phyloP scores from a whole-genome alignment of 1,140 invertebrate species.

The Scaptomyza graminum region DNA sequence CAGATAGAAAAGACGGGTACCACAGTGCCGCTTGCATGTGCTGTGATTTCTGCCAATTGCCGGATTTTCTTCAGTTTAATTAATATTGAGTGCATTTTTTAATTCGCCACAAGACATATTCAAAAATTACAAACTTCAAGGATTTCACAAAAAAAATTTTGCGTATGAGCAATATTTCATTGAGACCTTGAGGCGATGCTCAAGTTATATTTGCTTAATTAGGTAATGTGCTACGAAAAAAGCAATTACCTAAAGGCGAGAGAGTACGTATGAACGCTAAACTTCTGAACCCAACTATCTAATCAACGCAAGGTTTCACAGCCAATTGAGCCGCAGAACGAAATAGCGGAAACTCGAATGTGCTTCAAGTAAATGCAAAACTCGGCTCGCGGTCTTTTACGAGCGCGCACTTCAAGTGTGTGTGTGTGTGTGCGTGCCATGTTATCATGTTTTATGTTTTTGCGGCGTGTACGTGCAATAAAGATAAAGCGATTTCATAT shows the following conservation, averaged over 20 bases:
- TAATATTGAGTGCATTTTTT: slow-evolving; percentile 54
- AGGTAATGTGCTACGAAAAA: slow-evolving; percentile 21
- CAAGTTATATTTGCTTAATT: slow-evolving; percentile 30
- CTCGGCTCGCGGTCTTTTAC: slow-evolving; percentile 17
- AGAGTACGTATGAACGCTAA: slow-evolving; percentile 33
- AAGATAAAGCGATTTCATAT: slow-evolving; percentile 79
- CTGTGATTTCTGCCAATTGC: slow-evolving; percentile 11
- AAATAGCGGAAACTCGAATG: not conserved
- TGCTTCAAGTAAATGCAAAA: slow-evolving; percentile 52
- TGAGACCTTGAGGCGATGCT: not conserved
- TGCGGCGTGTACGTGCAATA: slow-evolving; percentile 78
- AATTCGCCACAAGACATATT: slow-evolving; percentile 28
- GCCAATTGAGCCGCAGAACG: not conserved
- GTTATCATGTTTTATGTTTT: slow-evolving; percentile 81
- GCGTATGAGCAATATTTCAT: slow-evolving; percentile 33
- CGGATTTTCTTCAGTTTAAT: slow-evolving; percentile 54
- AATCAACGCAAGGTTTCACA: slow-evolving; percentile 45
- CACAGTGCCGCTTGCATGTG: slow-evolving; percentile 15
- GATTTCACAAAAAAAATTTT: slow-evolving; percentile 3
- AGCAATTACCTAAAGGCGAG: slow-evolving; percentile 27
- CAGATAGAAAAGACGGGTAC: slow-evolving; percentile 13
- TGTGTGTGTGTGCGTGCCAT: slow-evolving; percentile 27
- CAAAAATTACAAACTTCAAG: slow-evolving; percentile 14
- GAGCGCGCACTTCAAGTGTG: slow-evolving; percentile 8
- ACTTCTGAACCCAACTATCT: slow-evolving; percentile 35